Conservation (phyloP, 37 sponge, comb jelly and placozoan species). For the Cliona cf. orientalis region DNA sequence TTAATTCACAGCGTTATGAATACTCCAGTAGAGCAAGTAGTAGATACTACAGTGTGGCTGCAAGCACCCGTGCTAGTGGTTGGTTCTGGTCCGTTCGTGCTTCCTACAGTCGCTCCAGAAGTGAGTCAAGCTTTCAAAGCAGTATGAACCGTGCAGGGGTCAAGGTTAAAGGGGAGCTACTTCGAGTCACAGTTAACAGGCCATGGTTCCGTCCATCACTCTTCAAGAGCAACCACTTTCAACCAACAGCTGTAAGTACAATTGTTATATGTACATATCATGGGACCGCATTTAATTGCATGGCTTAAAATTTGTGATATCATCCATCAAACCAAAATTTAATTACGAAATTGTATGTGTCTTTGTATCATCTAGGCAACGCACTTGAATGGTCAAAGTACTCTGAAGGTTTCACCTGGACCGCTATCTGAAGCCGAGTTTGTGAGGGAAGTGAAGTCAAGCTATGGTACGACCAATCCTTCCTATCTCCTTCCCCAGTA, state of each 20-base stretch:
- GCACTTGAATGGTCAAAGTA: no score
- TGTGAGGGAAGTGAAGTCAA: not conserved
- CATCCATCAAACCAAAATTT: no score
- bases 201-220: constrained; percentile 68
- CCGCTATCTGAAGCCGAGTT: not conserved
- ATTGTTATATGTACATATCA: not conserved
- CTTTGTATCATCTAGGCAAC: no score
- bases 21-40: not conserved
- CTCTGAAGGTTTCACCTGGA: not conserved
- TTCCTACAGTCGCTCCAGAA: not conserved
- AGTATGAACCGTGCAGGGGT: constrained; percentile 8
- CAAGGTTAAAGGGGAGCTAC: constrained; percentile 37
- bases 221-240: constrained; percentile 25
- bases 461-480: not conserved
- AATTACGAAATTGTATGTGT: no score
- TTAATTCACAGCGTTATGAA: constrained; percentile 1
- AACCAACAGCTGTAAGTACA: constrained; percentile 9
- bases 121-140: not conserved
- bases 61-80: not conserved
- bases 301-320: no score
- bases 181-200: constrained; percentile 47
- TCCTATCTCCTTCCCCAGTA: constrained; percentile 31
- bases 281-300: no score
- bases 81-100: constrained; percentile 18
- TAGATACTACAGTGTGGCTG: not conserved